A percentile compares a stretch with the other conserved stretches of the same genome.
These are phyloP conservation scores for Cydia pomonella DNA, from an alignment of 1,140 invertebrate species.

Conservation along the genomic window DNA sequence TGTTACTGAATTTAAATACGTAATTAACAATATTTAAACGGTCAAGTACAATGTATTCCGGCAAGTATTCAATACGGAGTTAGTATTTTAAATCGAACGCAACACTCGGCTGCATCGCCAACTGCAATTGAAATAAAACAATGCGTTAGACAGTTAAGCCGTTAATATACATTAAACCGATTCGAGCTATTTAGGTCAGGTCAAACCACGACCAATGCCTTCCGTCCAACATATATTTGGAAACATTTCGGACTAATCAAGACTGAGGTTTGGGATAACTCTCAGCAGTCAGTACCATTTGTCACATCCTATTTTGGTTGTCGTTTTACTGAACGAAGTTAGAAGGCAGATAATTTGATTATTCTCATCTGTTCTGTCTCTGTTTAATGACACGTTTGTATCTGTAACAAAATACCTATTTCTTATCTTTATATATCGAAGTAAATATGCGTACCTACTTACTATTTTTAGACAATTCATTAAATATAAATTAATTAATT, in stretches of 20 bases:
- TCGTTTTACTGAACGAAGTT: background rate
- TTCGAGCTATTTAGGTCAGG: constrained; percentile 16
- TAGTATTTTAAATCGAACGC: background rate
- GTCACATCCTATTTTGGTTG: constrained; percentile 5
- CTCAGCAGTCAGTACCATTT: background rate
- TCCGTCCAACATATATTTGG: constrained; percentile 8
- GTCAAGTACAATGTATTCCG: too few relatives aligned
- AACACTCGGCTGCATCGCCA: background rate
- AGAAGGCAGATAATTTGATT: constrained; percentile 6
- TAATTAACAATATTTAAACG: too few relatives aligned
- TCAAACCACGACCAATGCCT: constrained; percentile 3
- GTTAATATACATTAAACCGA: constrained; percentile 16
- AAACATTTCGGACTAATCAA: constrained; percentile 10
- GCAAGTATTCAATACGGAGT: too few relatives aligned
- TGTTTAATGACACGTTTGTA: background rate
- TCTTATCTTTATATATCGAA: too few relatives aligned
- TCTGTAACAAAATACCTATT: background rate
- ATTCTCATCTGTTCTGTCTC: background rate
- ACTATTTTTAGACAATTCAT: background rate
- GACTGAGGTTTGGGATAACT: background rate
- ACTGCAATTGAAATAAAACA: constrained; percentile 9
- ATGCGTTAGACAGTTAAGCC: constrained; percentile 19
- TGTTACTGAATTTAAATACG: too few relatives aligned
- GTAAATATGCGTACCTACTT: background rate
- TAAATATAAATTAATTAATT: too few relatives aligned